Evolutionary conservation across 2,113 vertebrate genomes (phyloP), one percentile per base, ranked within the genome.

Genomic region (Callocephalon fimbriatum): DNA sequence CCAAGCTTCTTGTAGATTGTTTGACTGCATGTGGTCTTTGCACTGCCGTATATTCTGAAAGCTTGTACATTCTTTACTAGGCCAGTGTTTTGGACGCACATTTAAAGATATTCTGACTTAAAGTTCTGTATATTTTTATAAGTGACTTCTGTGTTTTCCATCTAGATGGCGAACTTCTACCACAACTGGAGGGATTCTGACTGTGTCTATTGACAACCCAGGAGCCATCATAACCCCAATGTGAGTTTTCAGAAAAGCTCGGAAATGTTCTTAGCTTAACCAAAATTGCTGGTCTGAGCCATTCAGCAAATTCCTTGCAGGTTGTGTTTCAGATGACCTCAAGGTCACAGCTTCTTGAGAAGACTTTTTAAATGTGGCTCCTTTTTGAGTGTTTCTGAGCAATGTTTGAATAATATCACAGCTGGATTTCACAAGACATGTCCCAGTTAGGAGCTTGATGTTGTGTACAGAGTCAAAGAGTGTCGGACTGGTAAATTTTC

Each of bases 141-240:
- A 94, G 70, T 61, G 19, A 73, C 80, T 79, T 61, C 42, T 85
- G 58, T 96, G 62, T 89, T 97, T 96, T 67, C 47, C 88, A 97
- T 98, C 95, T 97, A 99, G 99, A 88, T 99, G 99, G 99, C 98
- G 98, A 84, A 98, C 99, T 92, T 98, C 99, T 11, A 98, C 98
- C 86, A 98, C 98, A 35, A 99, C 87, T 95, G 99, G 98, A 93
- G 99, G 99, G 27, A 99, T 99, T 94, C 96, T 99, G 86, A 99
- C 99, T 1, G 98, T 99, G 27, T 99, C 99, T 11, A 99, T 99
- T 93, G 99, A 99, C 97, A 99, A 99, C 95, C 99, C 99, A 61
- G 98, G 98, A 96, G 99, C 99, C 78, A 98, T 98, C 91, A 98
- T 98, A 63, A 98, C 98, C 61, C 99, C 99, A 4, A 96, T 99